Evolutionary conservation across 2,113 vertebrate genomes (phyloP).

Genomic region (Microcebus murinus): DNA sequence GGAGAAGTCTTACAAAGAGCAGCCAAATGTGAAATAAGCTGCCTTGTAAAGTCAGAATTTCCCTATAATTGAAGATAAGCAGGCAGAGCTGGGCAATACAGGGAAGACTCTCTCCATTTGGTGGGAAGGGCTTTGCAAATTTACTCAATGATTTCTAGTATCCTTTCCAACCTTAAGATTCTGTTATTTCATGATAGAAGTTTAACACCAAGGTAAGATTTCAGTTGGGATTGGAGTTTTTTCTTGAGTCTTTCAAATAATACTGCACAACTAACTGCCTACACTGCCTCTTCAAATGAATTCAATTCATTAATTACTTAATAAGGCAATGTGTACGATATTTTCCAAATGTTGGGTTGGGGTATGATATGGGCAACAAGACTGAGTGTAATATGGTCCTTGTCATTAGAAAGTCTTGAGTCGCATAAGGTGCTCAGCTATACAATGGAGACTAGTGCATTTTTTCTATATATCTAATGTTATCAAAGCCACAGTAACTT

Average conservation of each 20-base stretch:
- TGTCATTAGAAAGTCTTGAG: neutral
- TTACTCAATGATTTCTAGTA: neutral
- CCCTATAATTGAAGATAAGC: neutral
- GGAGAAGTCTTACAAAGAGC: neutral
- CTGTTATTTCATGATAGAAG: neutral
- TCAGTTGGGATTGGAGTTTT: neutral
- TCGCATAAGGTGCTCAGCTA: neutral
- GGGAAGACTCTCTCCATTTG: neutral
- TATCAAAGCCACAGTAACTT: slow-evolving; percentile 22
- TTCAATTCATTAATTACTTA: neutral
- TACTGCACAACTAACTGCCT: neutral
- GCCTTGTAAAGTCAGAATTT: neutral
- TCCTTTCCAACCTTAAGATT: neutral
- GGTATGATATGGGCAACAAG: neutral
- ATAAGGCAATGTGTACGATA: neutral
- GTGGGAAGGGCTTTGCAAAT: neutral
- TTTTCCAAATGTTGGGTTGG: neutral
- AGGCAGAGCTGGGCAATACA: neutral
- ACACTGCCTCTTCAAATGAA: neutral
- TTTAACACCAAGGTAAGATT: neutral
- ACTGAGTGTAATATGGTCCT: neutral
- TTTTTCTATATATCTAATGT: neutral
- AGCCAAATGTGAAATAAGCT: neutral
- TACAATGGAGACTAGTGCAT: neutral
- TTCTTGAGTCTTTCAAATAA: slow-evolving; percentile 2